Evolutionary conservation across 1,140 invertebrate genomes (phyloP).

Genomic region (Mizuhopecten yessoensis): DNA sequence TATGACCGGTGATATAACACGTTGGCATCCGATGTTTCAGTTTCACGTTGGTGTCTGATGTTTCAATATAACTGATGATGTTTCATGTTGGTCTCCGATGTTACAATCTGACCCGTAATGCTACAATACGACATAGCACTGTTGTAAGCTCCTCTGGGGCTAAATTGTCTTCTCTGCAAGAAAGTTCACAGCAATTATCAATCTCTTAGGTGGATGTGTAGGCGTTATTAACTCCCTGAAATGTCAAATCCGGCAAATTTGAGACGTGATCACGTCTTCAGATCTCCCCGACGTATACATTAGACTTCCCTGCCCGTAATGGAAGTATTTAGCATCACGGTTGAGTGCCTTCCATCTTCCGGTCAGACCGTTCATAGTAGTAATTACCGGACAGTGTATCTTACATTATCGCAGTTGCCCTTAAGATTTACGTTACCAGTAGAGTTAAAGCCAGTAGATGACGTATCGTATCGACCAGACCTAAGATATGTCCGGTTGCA

Average conservation of each 20-base stretch:
- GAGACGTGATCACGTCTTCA: neutral
- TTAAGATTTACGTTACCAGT: neutral
- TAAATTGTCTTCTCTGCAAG: neutral
- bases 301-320: neutral
- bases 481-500: neutral
- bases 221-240: neutral
- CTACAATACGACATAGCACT: too few species aligned
- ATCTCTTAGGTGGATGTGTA: neutral
- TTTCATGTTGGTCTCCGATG: too few species aligned
- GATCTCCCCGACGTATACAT: neutral
- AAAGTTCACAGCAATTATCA: neutral
- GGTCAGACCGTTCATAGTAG: neutral
- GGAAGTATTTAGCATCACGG: neutral
- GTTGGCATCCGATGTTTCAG: too few species aligned
- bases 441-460: neutral
- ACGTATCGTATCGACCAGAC: neutral
- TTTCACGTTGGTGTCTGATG: too few species aligned
- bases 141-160: neutral
- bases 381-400: too few species aligned
- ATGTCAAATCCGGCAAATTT: constrained; percentile 4
- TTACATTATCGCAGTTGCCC: neutral
- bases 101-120: too few species aligned
- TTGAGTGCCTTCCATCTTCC: neutral
- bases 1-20: too few species aligned
- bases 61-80: too few species aligned